Percentiles rank a stretch among this genome's conserved stretches.
Evolutionary conservation across 2,797 vertebrate genomes (phyloP).

Genomic region (Astyanax mexicanus): DNA sequence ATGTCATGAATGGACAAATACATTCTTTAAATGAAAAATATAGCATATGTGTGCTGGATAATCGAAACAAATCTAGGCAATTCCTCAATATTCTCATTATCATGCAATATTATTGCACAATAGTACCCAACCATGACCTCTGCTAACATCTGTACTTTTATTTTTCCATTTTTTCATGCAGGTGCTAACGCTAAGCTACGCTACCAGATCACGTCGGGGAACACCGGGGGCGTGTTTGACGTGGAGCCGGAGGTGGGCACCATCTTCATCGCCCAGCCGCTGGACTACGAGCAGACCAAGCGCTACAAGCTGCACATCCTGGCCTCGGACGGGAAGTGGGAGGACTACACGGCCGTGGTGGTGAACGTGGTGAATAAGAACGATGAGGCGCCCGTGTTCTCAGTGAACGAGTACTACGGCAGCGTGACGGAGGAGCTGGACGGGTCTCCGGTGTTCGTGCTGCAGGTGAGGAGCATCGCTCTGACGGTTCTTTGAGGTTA

Average conservation of each 20-base stretch:
- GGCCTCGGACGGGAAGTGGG: conserved; percentile 92
- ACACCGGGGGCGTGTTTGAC: conserved; percentile 85
- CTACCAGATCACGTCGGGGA: conserved; percentile 91
- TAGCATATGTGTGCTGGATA: too few relatives aligned
- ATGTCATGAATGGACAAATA: too few relatives aligned
- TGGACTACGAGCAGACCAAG: conserved; percentile 89
- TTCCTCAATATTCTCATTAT: too few relatives aligned
- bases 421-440: conserved; percentile 88
- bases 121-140: neutral
- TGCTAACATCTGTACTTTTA: neutral
- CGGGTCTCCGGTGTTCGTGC: conserved; percentile 85
- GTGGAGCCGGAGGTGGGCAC: conserved; percentile 89
- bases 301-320: conserved; percentile 86
- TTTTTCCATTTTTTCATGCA: too few relatives aligned
- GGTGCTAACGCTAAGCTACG: conserved; percentile 90
- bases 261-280: conserved; percentile 85
- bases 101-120: too few relatives aligned
- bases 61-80: too few relatives aligned
- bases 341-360: conserved; percentile 83
- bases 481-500: neutral
- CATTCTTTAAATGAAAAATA: too few relatives aligned
- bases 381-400: conserved; percentile 89
- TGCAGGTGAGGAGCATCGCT: conserved; percentile 77
- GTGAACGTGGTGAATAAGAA: conserved; percentile 90
- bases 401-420: conserved; percentile 88